Evolutionary conservation across 2,888 invertebrate genomes (phyloP), one percentile per base, ranked within the genome.

Genomic region (Dryobotodes eremita): DNA sequence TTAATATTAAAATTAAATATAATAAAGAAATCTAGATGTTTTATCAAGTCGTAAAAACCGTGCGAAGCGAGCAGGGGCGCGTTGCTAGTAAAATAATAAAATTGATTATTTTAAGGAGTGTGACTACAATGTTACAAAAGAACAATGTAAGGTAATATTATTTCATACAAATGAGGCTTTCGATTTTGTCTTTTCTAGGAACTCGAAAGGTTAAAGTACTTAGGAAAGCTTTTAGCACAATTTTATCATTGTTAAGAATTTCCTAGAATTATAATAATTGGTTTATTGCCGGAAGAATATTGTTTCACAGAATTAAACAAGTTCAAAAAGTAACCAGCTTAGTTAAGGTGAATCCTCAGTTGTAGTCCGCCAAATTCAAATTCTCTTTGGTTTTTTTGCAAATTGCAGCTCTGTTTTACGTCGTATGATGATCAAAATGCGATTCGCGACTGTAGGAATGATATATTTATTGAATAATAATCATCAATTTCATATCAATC

Each of bases 161-260:
- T 42, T 17, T 26, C 1, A 42, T 23, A 62, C 46, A 3, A 23
- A 31, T 20, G 31, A 31, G 31, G 46, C 3, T 23, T 31, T 31
- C 11, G 17, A 46, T n/a, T 31, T 48, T 75, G 15, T 15, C 0
- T 4, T 62, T 64, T 77, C 31, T 20, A 11, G 20, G 46, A 46
- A 62, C 4, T 13, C n/a, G 8, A 31, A 75, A 62, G 26, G 20
- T 42, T 17, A 42, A 75, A 53, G 50, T 62, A 53, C n/a, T 64
- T 53, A 20, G 2, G 13, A 77, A 77, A 55, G 65, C 65, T 66
- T 65, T 77, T 48, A 77, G n/a, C 15, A 26, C 31, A 46, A 31
- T 62, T 53, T 46, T 31, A 20, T 64, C n/a, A 26, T 64, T 66
- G 10, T 36, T 10, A 50, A 13, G 23, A 17, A n/a, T 61, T 75